Percentiles rank a stretch among this genome's conserved stretches.
These are phyloP conservation scores for Manis javanica DNA, from an alignment of 2,797 vertebrate genomes.

Conservation along the genomic window DNA sequence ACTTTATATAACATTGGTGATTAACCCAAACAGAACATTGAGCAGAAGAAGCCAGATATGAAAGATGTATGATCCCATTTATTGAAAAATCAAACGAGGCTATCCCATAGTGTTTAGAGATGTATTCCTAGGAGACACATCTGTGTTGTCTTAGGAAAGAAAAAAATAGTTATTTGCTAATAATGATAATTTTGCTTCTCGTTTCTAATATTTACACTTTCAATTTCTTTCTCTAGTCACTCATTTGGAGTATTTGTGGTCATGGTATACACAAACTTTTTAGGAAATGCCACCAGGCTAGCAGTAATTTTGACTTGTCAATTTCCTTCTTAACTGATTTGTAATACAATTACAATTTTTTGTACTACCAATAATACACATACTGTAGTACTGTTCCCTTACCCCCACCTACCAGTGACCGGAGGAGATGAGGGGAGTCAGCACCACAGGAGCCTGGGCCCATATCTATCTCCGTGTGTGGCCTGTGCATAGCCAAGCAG, in stretches of 20 bases:
- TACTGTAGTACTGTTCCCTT: not conserved
- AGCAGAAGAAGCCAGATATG: not conserved
- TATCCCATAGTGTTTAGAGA: not conserved
- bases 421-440: not conserved
- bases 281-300: not conserved
- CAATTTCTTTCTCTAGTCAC: not conserved
- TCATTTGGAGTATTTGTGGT: not conserved
- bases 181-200: not conserved
- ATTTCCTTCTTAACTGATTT: not conserved
- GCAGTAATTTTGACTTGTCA: not conserved
- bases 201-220: not conserved
- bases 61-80: not conserved
- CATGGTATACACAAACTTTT: not conserved
- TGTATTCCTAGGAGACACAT: not conserved
- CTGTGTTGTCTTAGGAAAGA: not conserved
- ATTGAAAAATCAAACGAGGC: not conserved
- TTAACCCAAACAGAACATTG: not conserved
- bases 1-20: not conserved
- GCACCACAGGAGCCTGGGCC: not conserved
- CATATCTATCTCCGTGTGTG: not conserved
- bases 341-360: no score
- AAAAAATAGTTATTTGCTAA: not conserved
- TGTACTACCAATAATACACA: not conserved
- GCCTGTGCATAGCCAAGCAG: not conserved
- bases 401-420: not conserved